A percentile compares a stretch with the other conserved stretches of the same genome.
These are phyloP conservation scores for Scarus forsteni DNA, from an alignment of 2,797 vertebrate genomes.

Conservation along the genomic window DNA sequence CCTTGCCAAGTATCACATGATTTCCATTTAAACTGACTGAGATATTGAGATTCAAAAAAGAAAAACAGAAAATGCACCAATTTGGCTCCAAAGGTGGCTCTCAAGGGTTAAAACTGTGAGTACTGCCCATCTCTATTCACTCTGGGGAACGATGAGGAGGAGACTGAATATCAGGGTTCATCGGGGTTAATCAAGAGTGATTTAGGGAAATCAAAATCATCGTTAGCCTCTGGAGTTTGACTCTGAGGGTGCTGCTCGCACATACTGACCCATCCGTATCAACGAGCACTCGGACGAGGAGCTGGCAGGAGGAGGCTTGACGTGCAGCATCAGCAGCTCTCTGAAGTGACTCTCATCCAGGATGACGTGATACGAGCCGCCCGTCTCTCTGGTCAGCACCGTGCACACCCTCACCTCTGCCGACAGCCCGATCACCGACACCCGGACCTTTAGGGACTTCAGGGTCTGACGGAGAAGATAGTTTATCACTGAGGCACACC, in stretches of 20 bases:
- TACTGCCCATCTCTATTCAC: no score
- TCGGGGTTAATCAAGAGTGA: no score
- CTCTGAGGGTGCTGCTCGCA: not conserved
- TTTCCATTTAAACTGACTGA: no score
- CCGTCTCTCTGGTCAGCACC: slow-evolving; percentile 93
- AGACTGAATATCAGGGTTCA: no score
- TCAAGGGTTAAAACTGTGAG: no score
- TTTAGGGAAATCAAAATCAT: not conserved
- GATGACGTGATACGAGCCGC: slow-evolving; percentile 94
- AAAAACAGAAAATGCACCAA: no score
- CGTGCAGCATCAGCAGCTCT: slow-evolving; percentile 92
- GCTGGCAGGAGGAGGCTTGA: slow-evolving; percentile 93
- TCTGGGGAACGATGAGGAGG: no score
- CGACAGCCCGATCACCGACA: slow-evolving; percentile 95
- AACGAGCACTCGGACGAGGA: slow-evolving; percentile 94
- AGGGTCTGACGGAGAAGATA: slow-evolving; percentile 81
- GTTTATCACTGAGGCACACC: not conserved
- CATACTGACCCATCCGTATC: slow-evolving; percentile 95
- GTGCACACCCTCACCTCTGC: slow-evolving; percentile 97
- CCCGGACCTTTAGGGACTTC: slow-evolving; percentile 92
- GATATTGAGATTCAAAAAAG: no score
- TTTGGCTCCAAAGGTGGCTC: no score
- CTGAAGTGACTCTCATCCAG: slow-evolving; percentile 96
- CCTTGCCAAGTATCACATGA: no score
- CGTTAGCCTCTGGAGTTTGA: not conserved